A percentile compares a stretch with the other conserved stretches of the same genome.
Evolutionary conservation across 2,888 invertebrate genomes (phyloP).

Genomic region (Panzeria rudis): DNA sequence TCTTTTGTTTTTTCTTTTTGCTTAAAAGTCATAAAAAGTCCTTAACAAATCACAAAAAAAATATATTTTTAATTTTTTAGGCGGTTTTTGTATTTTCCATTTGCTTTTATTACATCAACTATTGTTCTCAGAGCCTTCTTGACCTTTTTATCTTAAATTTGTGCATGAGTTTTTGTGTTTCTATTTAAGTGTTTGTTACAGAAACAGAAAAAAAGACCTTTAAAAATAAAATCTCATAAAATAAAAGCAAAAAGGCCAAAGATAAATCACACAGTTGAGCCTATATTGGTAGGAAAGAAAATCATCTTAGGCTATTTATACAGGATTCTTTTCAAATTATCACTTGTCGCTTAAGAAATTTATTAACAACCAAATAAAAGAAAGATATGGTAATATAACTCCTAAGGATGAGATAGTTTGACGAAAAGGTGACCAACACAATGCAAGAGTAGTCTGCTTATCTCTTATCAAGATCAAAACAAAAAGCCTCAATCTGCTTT

Average conservation of each 20-base stretch:
- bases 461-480: too few relatives aligned
- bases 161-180: not conserved
- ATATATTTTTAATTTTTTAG: not conserved
- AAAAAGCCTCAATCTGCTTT: too few relatives aligned
- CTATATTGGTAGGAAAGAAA: not conserved
- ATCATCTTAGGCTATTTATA: not conserved
- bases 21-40: not conserved
- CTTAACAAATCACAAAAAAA: conserved; percentile 11
- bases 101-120: not conserved
- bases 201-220: not conserved
- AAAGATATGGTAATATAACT: too few relatives aligned
- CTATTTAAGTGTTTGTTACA: not conserved
- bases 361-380: too few relatives aligned
- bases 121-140: not conserved
- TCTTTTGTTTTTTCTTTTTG: not conserved
- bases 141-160: conserved; percentile 23
- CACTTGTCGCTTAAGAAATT: not conserved
- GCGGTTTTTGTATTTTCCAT: not conserved
- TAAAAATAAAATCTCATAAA: not conserved
- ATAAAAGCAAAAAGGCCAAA: not conserved
- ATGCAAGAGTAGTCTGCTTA: too few relatives aligned
- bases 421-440: too few relatives aligned
- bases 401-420: too few relatives aligned
- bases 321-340: not conserved
- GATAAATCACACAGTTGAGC: not conserved